A percentile compares a stretch with the other conserved stretches of the same genome.
These are phyloP conservation scores for Ophioninae sp. DNA, from an alignment of 2,888 invertebrate genomes.

Conservation along the genomic window DNA sequence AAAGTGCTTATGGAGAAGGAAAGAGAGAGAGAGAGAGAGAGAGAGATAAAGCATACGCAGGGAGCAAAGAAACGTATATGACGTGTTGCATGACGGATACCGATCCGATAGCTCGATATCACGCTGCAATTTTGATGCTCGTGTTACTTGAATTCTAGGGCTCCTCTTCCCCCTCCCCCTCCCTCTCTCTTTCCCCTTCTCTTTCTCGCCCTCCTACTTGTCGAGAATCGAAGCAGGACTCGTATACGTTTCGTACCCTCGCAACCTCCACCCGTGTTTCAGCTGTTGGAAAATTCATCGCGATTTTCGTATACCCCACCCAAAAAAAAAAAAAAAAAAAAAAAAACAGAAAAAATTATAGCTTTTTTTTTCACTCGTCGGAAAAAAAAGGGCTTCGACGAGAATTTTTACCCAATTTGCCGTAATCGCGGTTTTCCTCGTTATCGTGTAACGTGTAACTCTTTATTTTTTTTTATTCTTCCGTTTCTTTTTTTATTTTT, in stretches of 20 bases:
- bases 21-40: constrained; percentile 13
- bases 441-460: background rate
- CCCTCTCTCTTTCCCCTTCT: background rate
- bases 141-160: constrained; percentile 54
- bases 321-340: background rate
- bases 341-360: background rate
- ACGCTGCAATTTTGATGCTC: constrained; percentile 72
- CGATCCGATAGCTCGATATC: constrained; percentile 79
- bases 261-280: background rate
- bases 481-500: background rate
- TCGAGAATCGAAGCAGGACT: background rate
- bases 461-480: background rate
- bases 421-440: background rate
- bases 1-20: constrained; percentile 13
- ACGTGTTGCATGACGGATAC: constrained; percentile 77
- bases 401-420: background rate
- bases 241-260: constrained; percentile 34
- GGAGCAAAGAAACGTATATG: constrained; percentile 64
- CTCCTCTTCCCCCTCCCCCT: constrained; percentile 1
- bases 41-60: constrained; percentile 10
- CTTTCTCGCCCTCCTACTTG: background rate
- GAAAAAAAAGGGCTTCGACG: background rate
- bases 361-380: background rate
- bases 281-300: constrained; percentile 36
- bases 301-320: constrained; percentile 16